These are phyloP conservation scores for Galerucella nymphaeae DNA, from an alignment of 2,888 invertebrate genomes.

Conservation along the genomic window DNA sequence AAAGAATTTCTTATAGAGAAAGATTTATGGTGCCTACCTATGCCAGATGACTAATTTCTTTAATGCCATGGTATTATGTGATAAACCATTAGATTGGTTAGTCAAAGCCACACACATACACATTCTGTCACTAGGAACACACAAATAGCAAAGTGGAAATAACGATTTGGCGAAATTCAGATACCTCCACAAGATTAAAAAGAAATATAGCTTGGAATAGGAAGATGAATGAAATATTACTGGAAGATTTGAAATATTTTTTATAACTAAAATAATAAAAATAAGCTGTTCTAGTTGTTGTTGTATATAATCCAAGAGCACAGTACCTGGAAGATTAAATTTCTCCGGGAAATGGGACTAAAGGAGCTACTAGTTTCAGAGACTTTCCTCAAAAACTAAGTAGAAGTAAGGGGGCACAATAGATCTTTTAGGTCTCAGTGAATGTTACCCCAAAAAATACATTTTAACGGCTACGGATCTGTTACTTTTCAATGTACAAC, in stretches of 20 bases:
- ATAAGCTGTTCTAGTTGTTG: no score
- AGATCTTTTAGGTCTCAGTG: no score
- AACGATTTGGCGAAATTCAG: not conserved
- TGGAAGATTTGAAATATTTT: not conserved
- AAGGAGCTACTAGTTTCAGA: no score
- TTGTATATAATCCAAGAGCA: no score
- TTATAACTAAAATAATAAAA: not conserved
- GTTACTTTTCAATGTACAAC: no score
- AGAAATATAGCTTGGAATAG: not conserved
- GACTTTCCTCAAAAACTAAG: no score
- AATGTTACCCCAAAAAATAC: no score
- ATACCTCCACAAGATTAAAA: not conserved
- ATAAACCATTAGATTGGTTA: conserved; percentile 17
- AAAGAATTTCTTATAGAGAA: not conserved
- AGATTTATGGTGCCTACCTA: conserved; percentile 19
- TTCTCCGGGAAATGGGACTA: no score
- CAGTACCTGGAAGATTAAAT: no score
- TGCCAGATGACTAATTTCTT: conserved; percentile 29
- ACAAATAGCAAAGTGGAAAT: not conserved
- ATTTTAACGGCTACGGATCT: no score
- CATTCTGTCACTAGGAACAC: conserved; percentile 9
- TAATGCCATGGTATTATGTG: conserved; percentile 18
- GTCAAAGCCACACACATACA: conserved; percentile 15
- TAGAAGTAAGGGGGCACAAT: no score
- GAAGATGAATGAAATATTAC: not conserved